Base-by-base conservation (phyloP, 2,888 invertebrate genomes). In the Schizaphis graminum region DNA sequence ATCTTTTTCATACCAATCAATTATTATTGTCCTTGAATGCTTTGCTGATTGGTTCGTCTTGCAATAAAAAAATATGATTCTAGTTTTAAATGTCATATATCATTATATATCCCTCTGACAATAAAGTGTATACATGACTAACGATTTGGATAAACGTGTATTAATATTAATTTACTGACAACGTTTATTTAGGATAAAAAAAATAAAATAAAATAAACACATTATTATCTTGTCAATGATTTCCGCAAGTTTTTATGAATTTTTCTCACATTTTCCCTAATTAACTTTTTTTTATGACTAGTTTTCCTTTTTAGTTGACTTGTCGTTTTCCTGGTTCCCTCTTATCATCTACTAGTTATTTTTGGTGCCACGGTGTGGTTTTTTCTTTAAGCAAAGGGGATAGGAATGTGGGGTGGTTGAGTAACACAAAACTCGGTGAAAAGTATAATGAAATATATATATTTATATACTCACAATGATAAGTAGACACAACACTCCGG, bases 401-500 rank as follows among this genome's bases (percentile, higher is more conserved):
- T 24, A 21, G 3, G 10, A 4, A 11, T 44, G 28, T 4, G n/a
- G 16, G n/a, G n/a, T 0, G 13, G 84, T 85, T 61, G 44, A 47
- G 61, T 28, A 77, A 41, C 28, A 35, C 26, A 61, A 92, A 49
- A 92, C 61, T 87, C 57, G 35, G 61, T 26, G 49, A 1, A 92
- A 92, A 91, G 87, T 87, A 87, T 92, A 61, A 61, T 61, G 61
- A 87, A 61, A 67, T 92, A 87, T 92, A 41, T 35, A 56, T 35
- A 85, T 41, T 21, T 56, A 56, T 91, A 41, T 4, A 56, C 44
- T 53, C 24, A 61, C 92, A 49, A 41, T 67, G 92, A 92, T 92
- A 92, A 92, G 87, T 85, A 92, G 86, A 92, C 92, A 91, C 61
- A 89, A 87, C 85, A 10, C n/a, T 57, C 44, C 86, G 92, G 92